A percentile compares a stretch with the other conserved stretches of the same genome.
Evolutionary conservation across 1,140 invertebrate genomes (phyloP).

Genomic region (Trichonephila clavata): DNA sequence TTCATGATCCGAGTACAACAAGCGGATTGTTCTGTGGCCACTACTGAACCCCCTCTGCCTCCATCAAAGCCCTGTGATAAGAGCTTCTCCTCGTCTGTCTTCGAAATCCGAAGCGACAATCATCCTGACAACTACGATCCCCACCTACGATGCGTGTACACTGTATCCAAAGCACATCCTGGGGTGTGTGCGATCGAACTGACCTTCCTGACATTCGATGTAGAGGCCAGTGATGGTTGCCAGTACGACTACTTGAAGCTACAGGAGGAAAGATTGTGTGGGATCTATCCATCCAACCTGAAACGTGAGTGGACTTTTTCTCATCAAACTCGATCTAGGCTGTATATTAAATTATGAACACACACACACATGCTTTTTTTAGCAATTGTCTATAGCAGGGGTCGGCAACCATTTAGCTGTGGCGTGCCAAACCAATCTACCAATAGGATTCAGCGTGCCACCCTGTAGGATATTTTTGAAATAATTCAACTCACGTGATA

Average conservation of each 20-base stretch:
- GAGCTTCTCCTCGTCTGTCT: slow-evolving; percentile 49
- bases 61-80: slow-evolving; percentile 73
- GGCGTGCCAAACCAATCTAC: too few relatives aligned
- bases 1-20: slow-evolving; percentile 78
- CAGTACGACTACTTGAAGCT: slow-evolving; percentile 79
- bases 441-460: too few relatives aligned
- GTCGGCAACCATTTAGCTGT: too few relatives aligned
- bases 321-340: not conserved
- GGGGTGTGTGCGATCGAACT: slow-evolving; percentile 78
- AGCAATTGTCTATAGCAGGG: too few relatives aligned
- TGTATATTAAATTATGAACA: too few relatives aligned
- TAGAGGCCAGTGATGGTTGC: slow-evolving; percentile 78
- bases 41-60: slow-evolving; percentile 34
- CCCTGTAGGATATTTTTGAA: too few relatives aligned
- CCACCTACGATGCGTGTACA: slow-evolving; percentile 78
- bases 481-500: too few relatives aligned
- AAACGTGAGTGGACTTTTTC: slow-evolving; percentile 49
- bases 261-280: slow-evolving; percentile 78
- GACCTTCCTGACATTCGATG: slow-evolving; percentile 78
- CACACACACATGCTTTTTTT: too few relatives aligned
- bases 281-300: slow-evolving; percentile 64
- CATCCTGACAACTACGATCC: slow-evolving; percentile 77
- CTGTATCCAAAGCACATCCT: slow-evolving; percentile 56
- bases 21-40: slow-evolving; percentile 48
- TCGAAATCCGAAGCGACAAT: slow-evolving; percentile 77